phyloP scores from a whole-genome alignment of 2,797 vertebrate genomes.

The Kryptolebias ocellatus region DNA sequence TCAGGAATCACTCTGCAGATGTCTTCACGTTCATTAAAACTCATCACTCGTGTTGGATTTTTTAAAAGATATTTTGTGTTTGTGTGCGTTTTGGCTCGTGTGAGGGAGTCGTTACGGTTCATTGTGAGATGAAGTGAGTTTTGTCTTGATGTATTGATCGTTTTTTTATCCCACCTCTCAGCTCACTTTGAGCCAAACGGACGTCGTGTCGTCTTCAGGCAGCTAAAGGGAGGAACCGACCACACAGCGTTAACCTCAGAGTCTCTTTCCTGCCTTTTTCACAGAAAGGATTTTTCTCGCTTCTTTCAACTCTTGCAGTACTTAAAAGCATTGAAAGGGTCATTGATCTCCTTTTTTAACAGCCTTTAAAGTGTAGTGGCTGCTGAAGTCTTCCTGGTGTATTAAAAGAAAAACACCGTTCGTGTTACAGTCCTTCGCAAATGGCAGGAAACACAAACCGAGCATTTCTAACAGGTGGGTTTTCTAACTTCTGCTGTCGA shows the following conservation, averaged over 20 bases:
- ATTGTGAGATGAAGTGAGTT: constrained; percentile 14
- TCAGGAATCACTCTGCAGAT: constrained; percentile 58
- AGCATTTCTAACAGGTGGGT: neutral
- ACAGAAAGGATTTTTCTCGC: constrained; percentile 1
- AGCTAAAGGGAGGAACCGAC: constrained; percentile 73
- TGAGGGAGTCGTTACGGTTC: constrained; percentile 4
- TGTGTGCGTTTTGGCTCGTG: neutral
- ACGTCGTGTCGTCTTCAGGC: constrained; percentile 56
- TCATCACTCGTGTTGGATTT: neutral
- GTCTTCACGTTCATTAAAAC: constrained; percentile 20
- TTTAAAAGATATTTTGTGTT: constrained; percentile 1
- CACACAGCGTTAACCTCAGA: constrained; percentile 42
- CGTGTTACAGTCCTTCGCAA: neutral
- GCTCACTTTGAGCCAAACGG: constrained; percentile 46
- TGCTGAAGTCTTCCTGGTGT: too few relatives aligned
- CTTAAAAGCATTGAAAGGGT: neutral
- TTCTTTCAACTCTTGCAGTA: neutral
- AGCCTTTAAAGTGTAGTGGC: neutral
- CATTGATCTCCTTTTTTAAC: neutral
- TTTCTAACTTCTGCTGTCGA: neutral
- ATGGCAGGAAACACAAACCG: neutral
- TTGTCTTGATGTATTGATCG: constrained; percentile 12
- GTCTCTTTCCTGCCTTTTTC: constrained; percentile 13
- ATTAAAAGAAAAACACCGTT: too few relatives aligned
- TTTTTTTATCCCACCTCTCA: constrained; percentile 25